phyloP scores from a whole-genome alignment of 1,140 invertebrate genomes.

The Orius insidiosus region DNA sequence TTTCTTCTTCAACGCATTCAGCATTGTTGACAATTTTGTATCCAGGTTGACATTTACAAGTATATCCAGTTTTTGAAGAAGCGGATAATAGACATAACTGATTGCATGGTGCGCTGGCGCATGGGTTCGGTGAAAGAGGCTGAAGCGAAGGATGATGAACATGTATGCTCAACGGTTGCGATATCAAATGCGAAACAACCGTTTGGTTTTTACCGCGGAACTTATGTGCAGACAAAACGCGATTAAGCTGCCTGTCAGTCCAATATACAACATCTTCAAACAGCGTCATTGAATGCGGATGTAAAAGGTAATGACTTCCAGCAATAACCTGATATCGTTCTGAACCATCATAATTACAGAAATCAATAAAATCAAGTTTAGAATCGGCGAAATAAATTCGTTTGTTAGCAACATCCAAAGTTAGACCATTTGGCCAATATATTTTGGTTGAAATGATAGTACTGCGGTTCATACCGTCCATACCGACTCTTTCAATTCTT shows the following conservation, averaged over 20 bases:
- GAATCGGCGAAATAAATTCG: conserved; percentile 95
- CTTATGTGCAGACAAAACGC: conserved; percentile 72
- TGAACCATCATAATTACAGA: conserved; percentile 90
- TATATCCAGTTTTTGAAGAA: conserved; percentile 46
- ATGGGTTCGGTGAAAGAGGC: conserved; percentile 69
- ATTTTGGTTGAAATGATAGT: conserved; percentile 90
- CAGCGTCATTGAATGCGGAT: conserved; percentile 87
- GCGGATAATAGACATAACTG: conserved; percentile 85
- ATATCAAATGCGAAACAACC: conserved; percentile 84
- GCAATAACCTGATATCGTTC: conserved; percentile 74
- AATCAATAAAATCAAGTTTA: conserved; percentile 95
- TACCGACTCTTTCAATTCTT: conserved; percentile 82
- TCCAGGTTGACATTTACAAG: conserved; percentile 83
- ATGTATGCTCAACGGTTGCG: conserved; percentile 84
- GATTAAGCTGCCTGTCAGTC: conserved; percentile 85
- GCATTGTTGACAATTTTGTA: conserved; percentile 49
- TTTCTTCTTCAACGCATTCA: conserved; percentile 67
- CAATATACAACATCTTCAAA: conserved; percentile 90
- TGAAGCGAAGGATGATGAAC: conserved; percentile 88
- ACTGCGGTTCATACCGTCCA: conserved; percentile 78
- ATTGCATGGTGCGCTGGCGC: conserved; percentile 56
- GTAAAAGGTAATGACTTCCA: conserved; percentile 76
- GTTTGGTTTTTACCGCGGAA: conserved; percentile 79
- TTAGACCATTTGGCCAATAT: conserved; percentile 95
- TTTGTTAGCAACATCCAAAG: conserved; percentile 83